These are phyloP conservation scores for Lethrus apterus DNA, from an alignment of 1,140 invertebrate genomes.

Conservation along the genomic window DNA sequence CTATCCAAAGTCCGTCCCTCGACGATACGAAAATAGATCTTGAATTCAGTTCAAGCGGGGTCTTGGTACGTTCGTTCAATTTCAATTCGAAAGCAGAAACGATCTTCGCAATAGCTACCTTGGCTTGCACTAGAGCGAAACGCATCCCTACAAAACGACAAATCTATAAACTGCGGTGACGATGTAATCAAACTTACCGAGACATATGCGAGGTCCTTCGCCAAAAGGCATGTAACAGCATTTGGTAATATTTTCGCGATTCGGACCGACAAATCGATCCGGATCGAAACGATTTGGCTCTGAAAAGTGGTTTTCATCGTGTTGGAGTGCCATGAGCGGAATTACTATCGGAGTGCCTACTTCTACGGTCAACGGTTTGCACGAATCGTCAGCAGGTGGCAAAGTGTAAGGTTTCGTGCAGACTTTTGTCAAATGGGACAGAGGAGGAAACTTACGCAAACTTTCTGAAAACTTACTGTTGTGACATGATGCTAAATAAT, in stretches of 20 bases:
- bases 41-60: conserved; percentile 3
- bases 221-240: conserved; percentile 47
- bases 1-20: no score
- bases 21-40: no score
- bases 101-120: conserved; percentile 9
- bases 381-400: conserved; percentile 10
- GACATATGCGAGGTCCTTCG: conserved; percentile 49
- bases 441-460: conserved; percentile 36
- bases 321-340: conserved; percentile 24
- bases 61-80: neutral
- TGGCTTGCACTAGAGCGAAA: conserved; percentile 2
- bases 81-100: conserved; percentile 3
- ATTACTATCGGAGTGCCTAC: conserved; percentile 34
- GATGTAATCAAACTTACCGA: conserved; percentile 31
- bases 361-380: conserved; percentile 11
- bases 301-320: conserved; percentile 43
- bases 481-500: no score
- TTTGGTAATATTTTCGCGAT: conserved; percentile 26
- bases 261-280: conserved; percentile 46
- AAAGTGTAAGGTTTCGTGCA: conserved; percentile 33
- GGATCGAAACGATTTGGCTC: conserved; percentile 53
- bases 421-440: conserved; percentile 24
- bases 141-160: neutral
- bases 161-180: neutral
- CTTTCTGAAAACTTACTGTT: conserved; percentile 18